These are phyloP conservation scores for Lithophane semibrunnea DNA, from an alignment of 2,888 invertebrate genomes.

Conservation along the genomic window DNA sequence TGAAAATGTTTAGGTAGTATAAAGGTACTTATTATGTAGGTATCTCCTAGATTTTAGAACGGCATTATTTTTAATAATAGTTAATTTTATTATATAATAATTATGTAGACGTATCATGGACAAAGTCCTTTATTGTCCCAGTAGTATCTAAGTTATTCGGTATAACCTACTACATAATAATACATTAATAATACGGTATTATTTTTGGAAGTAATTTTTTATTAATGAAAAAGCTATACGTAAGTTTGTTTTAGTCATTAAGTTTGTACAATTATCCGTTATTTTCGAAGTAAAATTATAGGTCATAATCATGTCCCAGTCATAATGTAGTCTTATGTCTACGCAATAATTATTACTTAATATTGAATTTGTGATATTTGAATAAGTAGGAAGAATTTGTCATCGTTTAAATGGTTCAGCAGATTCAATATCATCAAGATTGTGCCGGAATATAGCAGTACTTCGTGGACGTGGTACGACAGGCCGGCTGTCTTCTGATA, in stretches of 20 bases:
- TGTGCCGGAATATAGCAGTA: too few relatives aligned
- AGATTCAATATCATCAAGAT: too few relatives aligned
- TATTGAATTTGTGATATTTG: too few relatives aligned
- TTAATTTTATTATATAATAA: background rate
- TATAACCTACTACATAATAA: background rate
- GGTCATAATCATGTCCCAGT: background rate
- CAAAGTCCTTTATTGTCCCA: too few relatives aligned
- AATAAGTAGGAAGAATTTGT: too few relatives aligned
- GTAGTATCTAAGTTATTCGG: background rate
- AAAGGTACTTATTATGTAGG: background rate
- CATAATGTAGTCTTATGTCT: background rate
- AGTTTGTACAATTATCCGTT: background rate
- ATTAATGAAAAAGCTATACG: background rate
- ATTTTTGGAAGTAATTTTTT: background rate
- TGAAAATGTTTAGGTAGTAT: background rate
- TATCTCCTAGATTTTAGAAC: background rate
- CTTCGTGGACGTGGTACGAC: too few relatives aligned
- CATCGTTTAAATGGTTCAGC: too few relatives aligned
- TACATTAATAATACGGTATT: background rate
- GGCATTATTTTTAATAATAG: background rate
- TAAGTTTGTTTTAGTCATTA: conserved; percentile 1
- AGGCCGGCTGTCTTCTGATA: too few relatives aligned
- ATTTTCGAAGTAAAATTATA: background rate
- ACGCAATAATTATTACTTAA: background rate
- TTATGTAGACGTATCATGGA: background rate